Percentiles rank a stretch among this genome's conserved stretches.
phyloP scores from a whole-genome alignment of 1,140 invertebrate species.

The Temnothorax longispinosus region DNA sequence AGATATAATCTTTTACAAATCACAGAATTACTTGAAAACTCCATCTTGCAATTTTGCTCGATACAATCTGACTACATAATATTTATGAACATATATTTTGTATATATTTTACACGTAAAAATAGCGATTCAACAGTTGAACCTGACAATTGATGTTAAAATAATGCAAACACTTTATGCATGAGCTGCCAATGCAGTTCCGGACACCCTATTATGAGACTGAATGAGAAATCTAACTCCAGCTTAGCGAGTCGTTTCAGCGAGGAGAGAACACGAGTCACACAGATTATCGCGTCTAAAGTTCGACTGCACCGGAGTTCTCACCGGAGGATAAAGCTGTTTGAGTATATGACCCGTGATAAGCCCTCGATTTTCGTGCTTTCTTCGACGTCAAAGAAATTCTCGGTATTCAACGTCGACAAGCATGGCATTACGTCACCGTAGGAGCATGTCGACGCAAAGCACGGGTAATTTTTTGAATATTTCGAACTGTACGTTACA shows the following conservation, averaged over 20 bases:
- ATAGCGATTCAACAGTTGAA: not conserved
- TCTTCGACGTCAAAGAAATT: conserved; percentile 31
- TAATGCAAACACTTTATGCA: conserved; percentile 29
- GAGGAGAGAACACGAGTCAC: conserved; percentile 21
- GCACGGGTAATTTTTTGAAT: not conserved
- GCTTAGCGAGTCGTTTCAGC: conserved; percentile 25
- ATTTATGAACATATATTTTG: not conserved
- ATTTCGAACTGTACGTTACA: not conserved
- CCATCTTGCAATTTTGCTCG: not conserved
- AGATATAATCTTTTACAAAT: not conserved
- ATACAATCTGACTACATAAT: not conserved
- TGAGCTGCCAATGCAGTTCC: conserved; percentile 40
- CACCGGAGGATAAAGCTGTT: conserved; percentile 20
- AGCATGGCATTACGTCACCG: conserved; percentile 8
- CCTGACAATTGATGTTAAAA: not conserved
- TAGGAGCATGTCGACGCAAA: conserved; percentile 7
- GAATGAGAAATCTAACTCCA: conserved; percentile 39
- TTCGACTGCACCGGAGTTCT: conserved; percentile 26
- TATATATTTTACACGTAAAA: not conserved
- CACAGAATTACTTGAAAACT: not conserved
- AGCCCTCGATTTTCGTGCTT: conserved; percentile 15
- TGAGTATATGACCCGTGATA: conserved; percentile 10
- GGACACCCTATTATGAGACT: conserved; percentile 30
- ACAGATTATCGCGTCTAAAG: conserved; percentile 52
- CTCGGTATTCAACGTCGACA: conserved; percentile 23